phyloP scores from a whole-genome alignment of 2,888 invertebrate genomes.

The Charanyca ferruginea region DNA sequence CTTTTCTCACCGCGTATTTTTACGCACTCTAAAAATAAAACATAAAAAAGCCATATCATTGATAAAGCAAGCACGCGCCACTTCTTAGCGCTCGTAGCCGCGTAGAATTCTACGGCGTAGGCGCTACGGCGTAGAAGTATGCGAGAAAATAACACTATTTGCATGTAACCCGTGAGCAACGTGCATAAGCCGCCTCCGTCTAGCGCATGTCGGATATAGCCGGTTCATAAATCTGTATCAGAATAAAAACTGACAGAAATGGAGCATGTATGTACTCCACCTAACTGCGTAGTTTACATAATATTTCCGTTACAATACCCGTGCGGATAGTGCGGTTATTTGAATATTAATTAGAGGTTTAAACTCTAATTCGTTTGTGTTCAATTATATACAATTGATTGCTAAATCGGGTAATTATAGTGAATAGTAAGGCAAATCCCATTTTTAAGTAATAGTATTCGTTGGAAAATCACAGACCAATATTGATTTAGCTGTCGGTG shows the following conservation, averaged over 20 bases:
- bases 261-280: slow-evolving; percentile 3
- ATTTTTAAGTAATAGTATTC: no score
- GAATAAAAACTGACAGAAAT: slow-evolving; percentile 39
- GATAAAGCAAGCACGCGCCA: slow-evolving; percentile 38
- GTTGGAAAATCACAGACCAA: no score
- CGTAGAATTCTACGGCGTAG: slow-evolving; percentile 56
- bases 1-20: slow-evolving; percentile 1
- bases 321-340: slow-evolving; percentile 24
- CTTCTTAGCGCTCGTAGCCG: slow-evolving; percentile 41
- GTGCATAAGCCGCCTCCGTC: slow-evolving; percentile 11
- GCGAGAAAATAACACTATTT: slow-evolving; percentile 19
- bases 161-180: slow-evolving; percentile 17
- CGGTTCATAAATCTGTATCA: slow-evolving; percentile 48
- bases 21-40: slow-evolving; percentile 36
- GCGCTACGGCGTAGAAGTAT: slow-evolving; percentile 24
- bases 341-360: slow-evolving; percentile 42
- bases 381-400: slow-evolving; percentile 26
- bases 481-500: no score
- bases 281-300: slow-evolving; percentile 44
- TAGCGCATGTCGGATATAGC: slow-evolving; percentile 24
- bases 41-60: slow-evolving; percentile 23
- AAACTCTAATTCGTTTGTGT: slow-evolving; percentile 24
- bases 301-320: slow-evolving; percentile 34
- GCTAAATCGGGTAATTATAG: background rate
- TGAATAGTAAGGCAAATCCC: background rate